Evolutionary conservation across 2,797 vertebrate genomes (phyloP).

Genomic region (Anguilla anguilla): DNA sequence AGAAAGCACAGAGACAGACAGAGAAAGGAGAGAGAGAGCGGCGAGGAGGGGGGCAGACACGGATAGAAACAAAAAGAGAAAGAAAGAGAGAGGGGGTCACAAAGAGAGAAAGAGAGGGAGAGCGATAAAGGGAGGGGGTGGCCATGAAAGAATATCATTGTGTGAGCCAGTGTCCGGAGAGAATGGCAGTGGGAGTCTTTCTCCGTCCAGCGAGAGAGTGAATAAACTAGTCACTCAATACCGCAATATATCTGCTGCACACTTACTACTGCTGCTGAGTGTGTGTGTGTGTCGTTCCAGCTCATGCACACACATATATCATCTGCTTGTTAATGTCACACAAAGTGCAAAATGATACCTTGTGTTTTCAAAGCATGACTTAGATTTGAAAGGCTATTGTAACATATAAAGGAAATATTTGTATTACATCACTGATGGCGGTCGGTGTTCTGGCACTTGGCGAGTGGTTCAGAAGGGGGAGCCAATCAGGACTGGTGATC

Average conservation of each 20-base stretch:
- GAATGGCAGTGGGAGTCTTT: conserved; percentile 37
- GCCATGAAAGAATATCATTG: conserved; percentile 36
- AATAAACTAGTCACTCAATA: conserved; percentile 25
- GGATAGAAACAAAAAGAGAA: conserved; percentile 24
- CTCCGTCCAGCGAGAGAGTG: conserved; percentile 27
- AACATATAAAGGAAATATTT: neutral
- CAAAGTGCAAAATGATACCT: neutral
- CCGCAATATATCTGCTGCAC: conserved; percentile 14
- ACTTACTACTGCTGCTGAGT: neutral
- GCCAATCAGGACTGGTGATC: neutral
- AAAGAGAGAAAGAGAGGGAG: conserved; percentile 11
- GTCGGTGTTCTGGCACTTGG: neutral
- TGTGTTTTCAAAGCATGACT: neutral
- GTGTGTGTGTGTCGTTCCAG: neutral
- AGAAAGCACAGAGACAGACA: neutral
- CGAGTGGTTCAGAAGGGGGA: neutral
- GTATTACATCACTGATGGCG: neutral
- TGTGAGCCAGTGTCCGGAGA: conserved; percentile 21
- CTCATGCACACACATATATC: neutral
- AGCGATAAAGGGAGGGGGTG: neutral
- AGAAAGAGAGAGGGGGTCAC: conserved; percentile 20
- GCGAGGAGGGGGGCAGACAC: conserved; percentile 1
- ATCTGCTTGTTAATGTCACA: neutral
- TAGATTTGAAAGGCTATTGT: neutral
- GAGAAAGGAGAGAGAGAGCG: neutral